Conservation (phyloP, 2,113 vertebrate genomes). For the Sylvia atricapilla region DNA sequence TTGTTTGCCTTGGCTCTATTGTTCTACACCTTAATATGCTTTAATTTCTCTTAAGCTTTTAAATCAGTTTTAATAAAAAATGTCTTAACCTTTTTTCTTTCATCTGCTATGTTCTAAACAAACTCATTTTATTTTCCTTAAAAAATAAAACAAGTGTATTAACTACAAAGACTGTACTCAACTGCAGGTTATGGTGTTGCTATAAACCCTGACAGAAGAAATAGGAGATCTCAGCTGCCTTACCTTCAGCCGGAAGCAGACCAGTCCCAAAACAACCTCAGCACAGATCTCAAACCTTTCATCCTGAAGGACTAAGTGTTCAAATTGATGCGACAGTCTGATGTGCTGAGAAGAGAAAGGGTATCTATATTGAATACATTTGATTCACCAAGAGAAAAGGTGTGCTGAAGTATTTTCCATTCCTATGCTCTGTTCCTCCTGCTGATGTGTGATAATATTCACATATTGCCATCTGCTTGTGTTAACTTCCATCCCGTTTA, state of each 20-base stretch:
- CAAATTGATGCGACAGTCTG: conserved; percentile 86
- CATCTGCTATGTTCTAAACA: neutral
- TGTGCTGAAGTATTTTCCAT: neutral
- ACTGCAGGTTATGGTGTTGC: neutral
- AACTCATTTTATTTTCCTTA: neutral
- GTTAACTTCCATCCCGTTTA: neutral
- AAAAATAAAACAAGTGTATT: neutral
- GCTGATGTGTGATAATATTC: neutral
- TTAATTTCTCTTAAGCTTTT: neutral
- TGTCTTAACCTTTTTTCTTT: neutral
- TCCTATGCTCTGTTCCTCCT: neutral
- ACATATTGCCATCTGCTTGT: neutral
- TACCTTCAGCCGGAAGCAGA: conserved; percentile 98
- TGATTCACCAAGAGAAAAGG: neutral
- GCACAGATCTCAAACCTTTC: conserved; percentile 89
- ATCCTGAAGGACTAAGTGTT: conserved; percentile 83
- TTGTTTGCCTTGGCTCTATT: neutral
- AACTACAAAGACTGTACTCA: neutral
- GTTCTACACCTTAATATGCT: neutral
- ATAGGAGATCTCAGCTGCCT: neutral
- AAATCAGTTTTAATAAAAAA: neutral
- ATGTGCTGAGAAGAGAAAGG: conserved; percentile 79
- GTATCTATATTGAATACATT: neutral
- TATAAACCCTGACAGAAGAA: neutral
- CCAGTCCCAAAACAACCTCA: conserved; percentile 88